Conservation (phyloP, 1,140 invertebrate genomes). For the Lanistes nyassanus region DNA sequence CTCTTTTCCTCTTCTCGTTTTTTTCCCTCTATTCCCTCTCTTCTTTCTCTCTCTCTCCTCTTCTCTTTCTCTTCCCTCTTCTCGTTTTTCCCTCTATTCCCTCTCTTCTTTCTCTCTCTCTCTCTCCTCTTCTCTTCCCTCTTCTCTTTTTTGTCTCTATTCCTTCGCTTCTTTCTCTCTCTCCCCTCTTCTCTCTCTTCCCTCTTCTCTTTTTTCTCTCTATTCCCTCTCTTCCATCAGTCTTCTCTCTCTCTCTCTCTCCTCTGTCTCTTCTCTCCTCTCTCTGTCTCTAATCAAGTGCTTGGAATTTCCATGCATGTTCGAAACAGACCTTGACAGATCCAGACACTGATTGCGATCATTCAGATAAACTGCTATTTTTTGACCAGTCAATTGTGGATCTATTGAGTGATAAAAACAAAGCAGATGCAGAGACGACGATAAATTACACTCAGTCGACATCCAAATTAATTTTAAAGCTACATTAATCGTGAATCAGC, state of each 20-base stretch:
- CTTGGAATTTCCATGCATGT: background rate
- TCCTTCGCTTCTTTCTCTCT: background rate
- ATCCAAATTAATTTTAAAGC: too few relatives aligned
- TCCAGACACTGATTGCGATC: too few relatives aligned
- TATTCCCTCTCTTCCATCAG: background rate
- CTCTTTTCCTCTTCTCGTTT: background rate
- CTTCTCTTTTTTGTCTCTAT: background rate
- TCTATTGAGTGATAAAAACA: background rate
- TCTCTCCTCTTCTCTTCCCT: background rate
- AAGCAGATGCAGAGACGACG: background rate
- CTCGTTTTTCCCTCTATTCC: background rate
- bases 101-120: background rate
- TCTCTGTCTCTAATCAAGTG: too few relatives aligned
- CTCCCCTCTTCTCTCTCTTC: background rate
- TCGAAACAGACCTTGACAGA: background rate
- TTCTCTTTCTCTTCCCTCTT: constrained; percentile 2
- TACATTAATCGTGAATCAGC: too few relatives aligned
- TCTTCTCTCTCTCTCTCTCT: background rate
- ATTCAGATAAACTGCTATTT: too few relatives aligned
- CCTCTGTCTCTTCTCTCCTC: background rate
- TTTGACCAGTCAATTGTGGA: background rate
- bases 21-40: background rate
- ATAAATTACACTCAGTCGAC: too few relatives aligned
- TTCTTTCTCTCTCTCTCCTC: constrained; percentile 5
- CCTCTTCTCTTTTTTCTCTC: background rate